phyloP scores from a whole-genome alignment of 2,888 invertebrate genomes.

The Chymomyza fuscimana region DNA sequence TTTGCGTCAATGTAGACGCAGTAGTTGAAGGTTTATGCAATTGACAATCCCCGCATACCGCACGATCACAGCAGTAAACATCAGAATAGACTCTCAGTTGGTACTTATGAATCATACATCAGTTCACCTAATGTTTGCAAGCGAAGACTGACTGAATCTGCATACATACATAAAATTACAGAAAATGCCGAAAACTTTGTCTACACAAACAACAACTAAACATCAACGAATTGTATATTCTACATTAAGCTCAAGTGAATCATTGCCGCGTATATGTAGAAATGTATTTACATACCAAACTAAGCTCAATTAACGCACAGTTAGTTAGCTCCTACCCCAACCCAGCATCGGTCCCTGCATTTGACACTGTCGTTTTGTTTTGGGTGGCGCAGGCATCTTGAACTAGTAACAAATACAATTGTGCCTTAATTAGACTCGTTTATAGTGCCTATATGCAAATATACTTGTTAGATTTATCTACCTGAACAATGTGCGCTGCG shows the following conservation, averaged over 20 bases:
- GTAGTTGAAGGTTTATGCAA: conserved; percentile 73
- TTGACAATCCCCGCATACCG: conserved; percentile 40
- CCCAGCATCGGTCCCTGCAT: not conserved
- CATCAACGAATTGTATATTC: conserved; percentile 26
- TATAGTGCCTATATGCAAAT: conserved; percentile 51
- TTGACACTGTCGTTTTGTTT: conserved; percentile 16
- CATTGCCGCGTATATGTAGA: conserved; percentile 47
- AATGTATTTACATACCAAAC: conserved; percentile 59
- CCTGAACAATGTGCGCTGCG: conserved; percentile 27
- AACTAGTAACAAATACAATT: conserved; percentile 49
- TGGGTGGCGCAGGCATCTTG: conserved; percentile 46
- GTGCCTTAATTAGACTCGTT: conserved; percentile 66
- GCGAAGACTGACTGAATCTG: conserved; percentile 50
- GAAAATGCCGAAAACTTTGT: conserved; percentile 20
- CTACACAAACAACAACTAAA: conserved; percentile 13
- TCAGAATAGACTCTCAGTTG: conserved; percentile 62
- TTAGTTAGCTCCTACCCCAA: conserved; percentile 6
- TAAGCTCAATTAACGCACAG: conserved; percentile 63
- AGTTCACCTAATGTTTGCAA: conserved; percentile 29
- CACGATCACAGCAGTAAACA: conserved; percentile 17
- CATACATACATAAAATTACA: conserved; percentile 9
- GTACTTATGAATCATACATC: conserved; percentile 69
- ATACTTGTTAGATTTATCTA: conserved; percentile 40
- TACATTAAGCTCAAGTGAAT: conserved; percentile 55
- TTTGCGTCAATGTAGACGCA: conserved; percentile 12